Evolutionary conservation across 1,140 invertebrate genomes (phyloP).

Genomic region (Ladona fulva): DNA sequence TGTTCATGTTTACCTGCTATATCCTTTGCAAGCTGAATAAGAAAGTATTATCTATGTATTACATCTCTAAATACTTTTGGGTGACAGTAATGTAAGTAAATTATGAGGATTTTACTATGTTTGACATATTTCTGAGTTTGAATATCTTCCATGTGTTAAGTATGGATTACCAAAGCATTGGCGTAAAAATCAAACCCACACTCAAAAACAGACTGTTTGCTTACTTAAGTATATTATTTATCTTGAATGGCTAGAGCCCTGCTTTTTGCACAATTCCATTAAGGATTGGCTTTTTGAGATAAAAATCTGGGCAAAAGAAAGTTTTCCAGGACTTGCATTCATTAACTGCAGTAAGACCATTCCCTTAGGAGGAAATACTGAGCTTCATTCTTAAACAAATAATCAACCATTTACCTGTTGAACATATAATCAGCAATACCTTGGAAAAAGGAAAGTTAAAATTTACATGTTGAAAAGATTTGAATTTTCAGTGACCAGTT

Average conservation of each 20-base stretch:
- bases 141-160: neutral
- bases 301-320: neutral
- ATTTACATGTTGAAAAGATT: no score
- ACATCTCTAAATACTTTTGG: neutral
- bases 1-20: neutral
- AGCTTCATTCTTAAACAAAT: no score
- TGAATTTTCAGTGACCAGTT: no score
- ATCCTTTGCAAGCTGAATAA: conserved; percentile 6
- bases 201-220: neutral
- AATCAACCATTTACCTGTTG: no score
- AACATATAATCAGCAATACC: no score
- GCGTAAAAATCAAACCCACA: neutral
- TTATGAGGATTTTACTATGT: neutral
- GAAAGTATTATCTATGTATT: conserved; percentile 3
- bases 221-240: neutral
- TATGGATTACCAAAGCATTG: neutral
- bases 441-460: no score
- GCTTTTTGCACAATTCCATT: neutral
- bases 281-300: neutral
- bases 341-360: no score
- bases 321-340: no score
- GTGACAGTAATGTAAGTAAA: neutral
- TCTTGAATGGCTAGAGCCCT: neutral
- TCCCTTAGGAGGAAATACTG: no score
- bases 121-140: neutral